These are phyloP conservation scores for Xenus cinereus DNA, from an alignment of 2,113 vertebrate genomes.

Conservation along the genomic window DNA sequence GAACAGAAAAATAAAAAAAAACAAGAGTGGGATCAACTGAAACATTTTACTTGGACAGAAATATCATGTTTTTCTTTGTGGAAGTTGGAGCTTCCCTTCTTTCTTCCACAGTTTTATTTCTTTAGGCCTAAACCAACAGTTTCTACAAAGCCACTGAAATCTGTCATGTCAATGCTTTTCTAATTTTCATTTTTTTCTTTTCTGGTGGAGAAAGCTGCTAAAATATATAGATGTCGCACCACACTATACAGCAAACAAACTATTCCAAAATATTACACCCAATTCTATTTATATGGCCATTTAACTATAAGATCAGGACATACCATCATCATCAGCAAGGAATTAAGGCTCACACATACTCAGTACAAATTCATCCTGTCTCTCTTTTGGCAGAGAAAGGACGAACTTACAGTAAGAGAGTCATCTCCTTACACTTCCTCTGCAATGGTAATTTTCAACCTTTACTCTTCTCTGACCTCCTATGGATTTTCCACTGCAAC, in stretches of 20 bases:
- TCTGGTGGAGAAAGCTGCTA: not conserved
- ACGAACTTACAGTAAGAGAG: not conserved
- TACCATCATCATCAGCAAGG: not conserved
- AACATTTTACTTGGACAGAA: constrained; percentile 29
- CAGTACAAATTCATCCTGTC: not conserved
- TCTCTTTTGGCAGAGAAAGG: not conserved
- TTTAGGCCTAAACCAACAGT: not conserved
- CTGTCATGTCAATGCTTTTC: not conserved
- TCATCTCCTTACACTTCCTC: not conserved
- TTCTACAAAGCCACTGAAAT: not conserved
- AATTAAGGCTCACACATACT: not conserved
- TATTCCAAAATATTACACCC: not conserved
- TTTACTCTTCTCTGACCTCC: not conserved
- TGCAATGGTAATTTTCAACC: not conserved
- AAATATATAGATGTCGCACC: not conserved
- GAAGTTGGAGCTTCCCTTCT: not conserved
- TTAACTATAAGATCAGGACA: not conserved
- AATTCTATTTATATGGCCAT: not conserved
- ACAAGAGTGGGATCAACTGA: not conserved
- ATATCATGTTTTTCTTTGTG: not conserved
- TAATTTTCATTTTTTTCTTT: not conserved
- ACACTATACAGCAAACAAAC: not conserved
- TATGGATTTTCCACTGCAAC: not conserved
- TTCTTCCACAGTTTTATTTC: not conserved
- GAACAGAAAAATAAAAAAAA: not conserved